Evolutionary conservation across 1,140 invertebrate species (phyloP).

Genomic region (Habropoda laboriosa): DNA sequence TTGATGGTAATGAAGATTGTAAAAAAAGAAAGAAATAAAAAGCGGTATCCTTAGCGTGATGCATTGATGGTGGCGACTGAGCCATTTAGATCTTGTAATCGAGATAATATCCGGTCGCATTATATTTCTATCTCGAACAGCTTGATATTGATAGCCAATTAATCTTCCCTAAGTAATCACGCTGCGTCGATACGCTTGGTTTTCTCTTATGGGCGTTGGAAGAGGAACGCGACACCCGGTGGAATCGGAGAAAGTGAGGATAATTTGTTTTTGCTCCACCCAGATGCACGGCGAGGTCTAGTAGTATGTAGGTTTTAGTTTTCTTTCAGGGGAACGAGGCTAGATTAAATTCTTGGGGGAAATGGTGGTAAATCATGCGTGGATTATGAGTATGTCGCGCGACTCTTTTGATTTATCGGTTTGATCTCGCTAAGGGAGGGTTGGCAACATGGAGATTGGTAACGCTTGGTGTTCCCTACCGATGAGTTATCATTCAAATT

Average conservation of each 20-base stretch:
- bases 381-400: conserved; percentile 2
- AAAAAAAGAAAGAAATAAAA: conserved; percentile 22
- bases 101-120: conserved; percentile 67
- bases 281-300: not conserved
- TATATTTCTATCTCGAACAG: conserved; percentile 66
- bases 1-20: conserved; percentile 44
- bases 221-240: not conserved
- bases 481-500: conserved; percentile 18
- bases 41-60: conserved; percentile 19
- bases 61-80: conserved; percentile 17
- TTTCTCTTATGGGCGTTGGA: not conserved
- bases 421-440: not conserved
- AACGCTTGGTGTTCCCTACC: not conserved
- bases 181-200: not conserved
- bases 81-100: conserved; percentile 68
- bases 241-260: conserved; percentile 18
- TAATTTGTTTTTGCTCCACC: conserved; percentile 17
- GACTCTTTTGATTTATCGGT: conserved; percentile 9
- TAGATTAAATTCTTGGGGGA: not conserved
- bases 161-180: conserved; percentile 28
- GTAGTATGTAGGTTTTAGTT: too few species aligned
- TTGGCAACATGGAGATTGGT: not conserved
- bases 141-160: conserved; percentile 35
- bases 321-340: not conserved
- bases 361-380: not conserved